Base-by-base conservation (phyloP, 2,113 vertebrate genomes). In the Gavia stellata region DNA sequence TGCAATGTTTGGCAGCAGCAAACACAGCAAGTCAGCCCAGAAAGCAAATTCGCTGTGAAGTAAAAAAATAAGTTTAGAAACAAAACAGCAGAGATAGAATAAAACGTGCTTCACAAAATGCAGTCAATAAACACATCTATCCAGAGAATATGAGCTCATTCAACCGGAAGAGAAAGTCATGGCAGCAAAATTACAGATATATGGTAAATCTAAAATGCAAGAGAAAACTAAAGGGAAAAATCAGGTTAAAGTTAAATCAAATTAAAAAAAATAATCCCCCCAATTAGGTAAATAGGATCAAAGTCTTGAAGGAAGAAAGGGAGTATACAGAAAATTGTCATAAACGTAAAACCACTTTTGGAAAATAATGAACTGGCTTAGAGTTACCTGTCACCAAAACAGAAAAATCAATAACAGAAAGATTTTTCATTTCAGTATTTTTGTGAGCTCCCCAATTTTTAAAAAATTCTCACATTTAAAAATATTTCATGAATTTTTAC, bases 31-130 rank as follows among this genome's bases (percentile, higher is more conserved):
- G 78, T 85, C 55, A 90, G 38, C 24, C 38, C 86, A 93, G 81
- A 91, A 90, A 96, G 23, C 25, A 94, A 91, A 96, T 96, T 95
- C 94, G 28, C 53, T 94, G 91, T 94, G 74, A 93, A 94, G 63
- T 72, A n/a, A 96, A 80, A 86, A 91, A 85, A 82, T 50, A 74
- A 73, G 36, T n/a, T 83, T 72, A 81, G 63, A 90, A 95, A 91
- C 77, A 78, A 93, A 94, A 31, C 40, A 88, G 58, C 59, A 94
- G 88, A 95, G 63, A 90, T 44, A 90, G 81, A 86, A 65, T 71
- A 73, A 21, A 80, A 55, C 44, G 84, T 45, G 44, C 44, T 88
- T 79, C 71, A 90, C 94, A 88, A 97, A 96, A 94, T 75, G 17
- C 50, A 91, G 71, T 79, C 63, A 83, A 88, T 92, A 94, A 94